Evolutionary conservation across 2,113 vertebrate species (phyloP).

Genomic region (Coregonus clupeaformis): DNA sequence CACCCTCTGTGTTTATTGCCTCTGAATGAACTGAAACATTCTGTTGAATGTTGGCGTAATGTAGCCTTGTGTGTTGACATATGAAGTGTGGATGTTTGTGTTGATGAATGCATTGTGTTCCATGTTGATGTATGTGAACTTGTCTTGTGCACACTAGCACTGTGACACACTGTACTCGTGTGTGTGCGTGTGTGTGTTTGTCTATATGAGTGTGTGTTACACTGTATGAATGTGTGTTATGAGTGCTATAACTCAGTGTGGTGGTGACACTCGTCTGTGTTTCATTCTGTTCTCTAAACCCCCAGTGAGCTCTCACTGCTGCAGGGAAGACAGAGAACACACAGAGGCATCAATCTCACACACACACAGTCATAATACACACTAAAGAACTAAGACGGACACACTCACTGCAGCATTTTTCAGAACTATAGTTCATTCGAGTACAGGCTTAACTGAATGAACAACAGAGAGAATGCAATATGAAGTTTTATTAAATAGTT

Average conservation of each 20-base stretch:
- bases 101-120: neutral
- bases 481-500: too few species aligned
- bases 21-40: neutral
- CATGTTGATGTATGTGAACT: constrained; percentile 14
- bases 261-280: constrained; percentile 66
- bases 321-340: constrained; percentile 56
- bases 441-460: too few species aligned
- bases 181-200: constrained; percentile 8
- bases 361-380: too few species aligned
- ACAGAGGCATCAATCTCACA: neutral
- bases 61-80: constrained; percentile 1
- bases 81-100: constrained; percentile 1
- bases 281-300: constrained; percentile 73
- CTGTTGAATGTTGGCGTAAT: neutral
- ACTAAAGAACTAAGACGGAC: too few species aligned
- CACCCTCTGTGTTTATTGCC: neutral
- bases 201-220: constrained; percentile 6
- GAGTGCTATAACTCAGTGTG: constrained; percentile 77
- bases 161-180: neutral
- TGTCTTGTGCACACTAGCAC: constrained; percentile 25
- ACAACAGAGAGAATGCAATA: too few species aligned
- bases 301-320: constrained; percentile 75
- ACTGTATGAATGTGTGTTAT: constrained; percentile 68
- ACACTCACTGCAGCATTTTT: too few species aligned
- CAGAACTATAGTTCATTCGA: too few species aligned